Conservation (phyloP, 2,888 invertebrate species). For the Phasia obesa region DNA sequence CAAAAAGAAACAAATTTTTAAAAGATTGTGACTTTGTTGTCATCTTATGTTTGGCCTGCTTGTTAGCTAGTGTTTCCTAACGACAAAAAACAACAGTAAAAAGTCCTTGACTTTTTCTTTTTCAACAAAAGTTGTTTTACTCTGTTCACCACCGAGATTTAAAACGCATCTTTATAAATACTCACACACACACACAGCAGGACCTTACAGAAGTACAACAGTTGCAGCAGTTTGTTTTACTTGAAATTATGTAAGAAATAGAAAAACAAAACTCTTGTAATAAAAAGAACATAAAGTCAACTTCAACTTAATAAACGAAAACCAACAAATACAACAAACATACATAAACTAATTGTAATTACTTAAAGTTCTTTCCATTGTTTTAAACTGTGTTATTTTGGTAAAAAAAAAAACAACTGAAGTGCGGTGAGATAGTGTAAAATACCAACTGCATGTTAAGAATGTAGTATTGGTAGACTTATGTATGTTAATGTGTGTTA, state of each 20-base stretch:
- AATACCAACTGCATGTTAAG: conserved; percentile 16
- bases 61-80: conserved; percentile 61
- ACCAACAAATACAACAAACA: conserved; percentile 9
- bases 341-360: conserved; percentile 68
- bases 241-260: conserved; percentile 54
- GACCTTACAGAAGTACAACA: conserved; percentile 30
- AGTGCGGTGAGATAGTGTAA: conserved; percentile 36
- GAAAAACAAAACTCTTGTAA: conserved; percentile 24
- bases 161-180: conserved; percentile 58
- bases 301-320: conserved; percentile 55
- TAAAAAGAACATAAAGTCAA: conserved; percentile 53
- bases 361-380: conserved; percentile 56
- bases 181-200: neutral
- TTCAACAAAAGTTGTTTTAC: conserved; percentile 16
- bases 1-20: neutral
- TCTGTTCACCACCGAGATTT: conserved; percentile 56
- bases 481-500: neutral
- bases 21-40: conserved; percentile 64
- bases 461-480: neutral
- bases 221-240: conserved; percentile 46
- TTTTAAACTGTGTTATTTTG: conserved; percentile 5
- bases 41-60: conserved; percentile 58
- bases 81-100: conserved; percentile 9
- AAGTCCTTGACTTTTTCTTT: conserved; percentile 39
- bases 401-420: conserved; percentile 42